Base-by-base conservation (phyloP, 1,140 invertebrate genomes). In the Hylyphantes graminicola region DNA sequence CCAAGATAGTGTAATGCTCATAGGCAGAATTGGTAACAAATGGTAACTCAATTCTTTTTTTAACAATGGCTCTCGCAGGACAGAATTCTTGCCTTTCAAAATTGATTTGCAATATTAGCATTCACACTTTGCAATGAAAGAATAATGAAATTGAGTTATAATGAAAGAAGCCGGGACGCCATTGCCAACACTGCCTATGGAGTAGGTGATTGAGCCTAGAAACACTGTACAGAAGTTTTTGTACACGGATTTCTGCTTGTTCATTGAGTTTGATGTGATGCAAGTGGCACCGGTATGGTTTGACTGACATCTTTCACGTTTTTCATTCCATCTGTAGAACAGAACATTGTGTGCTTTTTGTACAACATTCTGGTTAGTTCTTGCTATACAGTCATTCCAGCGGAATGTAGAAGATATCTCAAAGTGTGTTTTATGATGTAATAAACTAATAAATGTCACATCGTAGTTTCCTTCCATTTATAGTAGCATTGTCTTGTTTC, bases 261-360 rank as follows among this genome's bases (percentile, higher is more conserved):
- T 83, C 68, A 73, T 83, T 75, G 63, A 63, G 57, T 75, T 10
- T 73, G 79, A 19, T 80, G 77, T 80, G 54, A 63, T 55, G 61
- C 35, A 83, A 75, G 70, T 75, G 72, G 80, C 72, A 83, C 80
- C 75, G 78, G 61, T 54, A 57, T 81, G 79, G 68, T 81, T 81
- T 81, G 79, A 65, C 75, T 78, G 75, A 83, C 80, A 83, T 85
- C 82, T 85, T 76, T 75, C 81, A 83, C 63, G 68, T 75, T 83
- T 83, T 77, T 85, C 82, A 85, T 85, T 85, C 82, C 82, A 85
- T 85, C 82, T 76, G 61, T 85, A 85, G 82, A 85, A 76, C 82
- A 85, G 80, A 83, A 85, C 61, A 83, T 77, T 76, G 72, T 85
- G 74, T 83, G 80, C 61, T 63, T 63, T n/a, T 85, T 85, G 82